These are phyloP conservation scores for Tachina lurida DNA, from an alignment of 2,888 invertebrate genomes.

Conservation along the genomic window DNA sequence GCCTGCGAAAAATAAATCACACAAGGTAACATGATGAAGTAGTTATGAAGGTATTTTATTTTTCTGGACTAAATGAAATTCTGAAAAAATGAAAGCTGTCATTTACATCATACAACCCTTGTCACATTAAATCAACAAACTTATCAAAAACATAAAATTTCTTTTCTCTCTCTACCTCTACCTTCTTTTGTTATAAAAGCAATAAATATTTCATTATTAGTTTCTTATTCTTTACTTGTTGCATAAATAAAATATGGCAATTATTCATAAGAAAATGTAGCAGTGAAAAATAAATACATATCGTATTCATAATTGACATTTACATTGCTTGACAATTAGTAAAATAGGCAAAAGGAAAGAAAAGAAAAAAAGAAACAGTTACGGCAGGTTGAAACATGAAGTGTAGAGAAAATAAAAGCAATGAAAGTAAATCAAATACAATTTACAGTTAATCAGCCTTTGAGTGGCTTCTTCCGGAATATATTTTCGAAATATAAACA, in stretches of 20 bases:
- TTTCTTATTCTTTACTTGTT: background rate
- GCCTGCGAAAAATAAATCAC: background rate
- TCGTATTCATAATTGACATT: constrained; percentile 18
- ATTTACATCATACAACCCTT: background rate
- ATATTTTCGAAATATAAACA: no score
- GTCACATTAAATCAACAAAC: constrained; percentile 24
- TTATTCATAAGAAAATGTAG: background rate
- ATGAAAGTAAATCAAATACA: background rate
- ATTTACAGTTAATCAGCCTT: no score
- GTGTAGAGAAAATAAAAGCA: background rate
- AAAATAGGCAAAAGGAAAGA: background rate
- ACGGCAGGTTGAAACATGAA: background rate
- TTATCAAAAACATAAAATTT: background rate
- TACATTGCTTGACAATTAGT: background rate
- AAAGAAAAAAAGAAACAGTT: background rate
- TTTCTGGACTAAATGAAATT: constrained; percentile 4
- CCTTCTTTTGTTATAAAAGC: background rate
- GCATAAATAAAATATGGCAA: constrained; percentile 13
- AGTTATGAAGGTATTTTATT: background rate
- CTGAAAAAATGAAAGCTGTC: background rate
- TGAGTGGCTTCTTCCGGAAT: no score
- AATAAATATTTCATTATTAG: background rate
- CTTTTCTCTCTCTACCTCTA: background rate
- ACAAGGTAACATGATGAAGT: constrained; percentile 3
- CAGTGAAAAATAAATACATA: background rate